These are phyloP conservation scores for Ceratina australensis DNA, from an alignment of 1,140 invertebrate genomes.

Conservation along the genomic window DNA sequence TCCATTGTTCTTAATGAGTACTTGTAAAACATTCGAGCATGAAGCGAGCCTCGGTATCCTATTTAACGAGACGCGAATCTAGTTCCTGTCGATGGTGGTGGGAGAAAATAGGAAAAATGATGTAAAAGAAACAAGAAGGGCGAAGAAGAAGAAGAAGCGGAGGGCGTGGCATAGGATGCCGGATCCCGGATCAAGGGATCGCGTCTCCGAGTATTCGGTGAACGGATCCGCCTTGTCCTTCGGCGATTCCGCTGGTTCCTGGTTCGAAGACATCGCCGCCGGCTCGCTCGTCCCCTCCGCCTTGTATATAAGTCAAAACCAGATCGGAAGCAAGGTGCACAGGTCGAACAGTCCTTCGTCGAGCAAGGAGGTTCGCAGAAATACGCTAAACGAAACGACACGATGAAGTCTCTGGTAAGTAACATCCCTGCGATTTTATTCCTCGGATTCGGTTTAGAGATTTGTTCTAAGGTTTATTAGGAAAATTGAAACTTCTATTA, in stretches of 20 bases:
- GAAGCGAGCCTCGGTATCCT: neutral
- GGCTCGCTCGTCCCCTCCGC: constrained; percentile 27
- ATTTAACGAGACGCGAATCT: constrained; percentile 22
- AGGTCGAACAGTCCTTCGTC: constrained; percentile 65
- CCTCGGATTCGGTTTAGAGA: too few relatives aligned
- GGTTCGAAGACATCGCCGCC: constrained; percentile 57
- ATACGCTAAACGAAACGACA: constrained; percentile 20
- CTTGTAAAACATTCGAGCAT: too few relatives aligned
- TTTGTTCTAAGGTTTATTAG: too few relatives aligned
- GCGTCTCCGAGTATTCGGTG: constrained; percentile 50
- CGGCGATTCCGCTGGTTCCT: constrained; percentile 62
- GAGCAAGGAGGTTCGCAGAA: constrained; percentile 60
- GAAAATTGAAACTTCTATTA: too few relatives aligned
- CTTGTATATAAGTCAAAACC: constrained; percentile 69
- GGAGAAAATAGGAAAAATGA: neutral
- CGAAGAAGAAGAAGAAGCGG: constrained; percentile 6
- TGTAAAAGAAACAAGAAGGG: constrained; percentile 14
- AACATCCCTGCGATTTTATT: neutral
- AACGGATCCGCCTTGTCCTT: constrained; percentile 67
- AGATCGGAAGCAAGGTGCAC: constrained; percentile 61
- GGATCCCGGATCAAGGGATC: constrained; percentile 54
- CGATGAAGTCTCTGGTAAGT: constrained; percentile 63
- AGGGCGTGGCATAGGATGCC: constrained; percentile 42
- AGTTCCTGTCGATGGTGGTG: neutral
- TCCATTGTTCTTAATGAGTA: too few relatives aligned